These are phyloP conservation scores for Pelodytes ibericus DNA, from an alignment of 2,797 vertebrate genomes.

Conservation along the genomic window DNA sequence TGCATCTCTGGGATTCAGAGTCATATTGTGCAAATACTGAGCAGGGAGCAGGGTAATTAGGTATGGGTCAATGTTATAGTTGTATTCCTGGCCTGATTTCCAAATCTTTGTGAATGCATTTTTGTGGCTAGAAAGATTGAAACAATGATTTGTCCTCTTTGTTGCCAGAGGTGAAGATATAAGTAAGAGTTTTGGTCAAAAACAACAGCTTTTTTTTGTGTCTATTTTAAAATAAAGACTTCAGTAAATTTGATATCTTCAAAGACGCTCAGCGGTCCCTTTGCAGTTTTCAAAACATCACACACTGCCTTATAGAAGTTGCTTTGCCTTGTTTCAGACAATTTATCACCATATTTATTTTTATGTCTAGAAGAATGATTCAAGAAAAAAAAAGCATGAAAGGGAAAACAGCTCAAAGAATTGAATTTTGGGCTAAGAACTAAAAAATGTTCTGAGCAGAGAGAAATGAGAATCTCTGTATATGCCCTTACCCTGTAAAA, in stretches of 20 bases:
- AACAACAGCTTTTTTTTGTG: not conserved
- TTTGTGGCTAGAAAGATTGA: not conserved
- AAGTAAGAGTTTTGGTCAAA: constrained; percentile 9
- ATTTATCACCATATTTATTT: not conserved
- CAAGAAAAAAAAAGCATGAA: constrained; percentile 2
- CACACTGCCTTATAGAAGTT: constrained; percentile 28
- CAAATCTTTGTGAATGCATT: no score
- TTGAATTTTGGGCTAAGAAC: not conserved
- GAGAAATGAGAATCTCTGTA: not conserved
- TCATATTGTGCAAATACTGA: no score
- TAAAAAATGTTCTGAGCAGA: not conserved
- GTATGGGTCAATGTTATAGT: not conserved
- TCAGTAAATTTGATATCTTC: constrained; percentile 33
- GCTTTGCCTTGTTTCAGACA: not conserved
- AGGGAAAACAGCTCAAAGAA: constrained; percentile 5
- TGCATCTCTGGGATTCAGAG: not conserved
- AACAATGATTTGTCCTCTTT: not conserved
- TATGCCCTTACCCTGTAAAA: not conserved
- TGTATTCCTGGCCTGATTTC: not conserved
- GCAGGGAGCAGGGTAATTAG: constrained; percentile 2
- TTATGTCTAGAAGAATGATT: constrained; percentile 8
- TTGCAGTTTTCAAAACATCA: constrained; percentile 28
- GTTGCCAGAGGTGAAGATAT: not conserved
- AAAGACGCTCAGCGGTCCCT: constrained; percentile 15
- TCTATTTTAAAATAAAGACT: constrained; percentile 31